Evolutionary conservation across 2,888 invertebrate species (phyloP).

Genomic region (Cosmorhoe ocellata): DNA sequence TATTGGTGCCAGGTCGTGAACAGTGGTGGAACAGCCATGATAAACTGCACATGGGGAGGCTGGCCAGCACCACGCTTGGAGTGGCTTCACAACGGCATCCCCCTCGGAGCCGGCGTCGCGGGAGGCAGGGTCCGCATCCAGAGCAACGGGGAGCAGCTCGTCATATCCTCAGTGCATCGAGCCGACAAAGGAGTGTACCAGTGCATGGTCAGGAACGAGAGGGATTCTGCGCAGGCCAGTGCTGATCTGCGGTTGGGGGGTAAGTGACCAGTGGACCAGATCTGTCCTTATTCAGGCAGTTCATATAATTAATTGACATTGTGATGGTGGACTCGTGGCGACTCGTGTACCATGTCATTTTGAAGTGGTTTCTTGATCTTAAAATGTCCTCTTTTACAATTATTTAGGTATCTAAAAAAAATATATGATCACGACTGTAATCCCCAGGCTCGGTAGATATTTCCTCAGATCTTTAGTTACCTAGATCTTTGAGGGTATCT

Average conservation of each 20-base stretch:
- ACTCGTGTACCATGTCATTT: too few relatives aligned
- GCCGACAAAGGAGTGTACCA: conserved; percentile 95
- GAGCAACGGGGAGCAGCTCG: conserved; percentile 63
- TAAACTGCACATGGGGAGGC: conserved; percentile 93
- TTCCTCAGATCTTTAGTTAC: too few relatives aligned
- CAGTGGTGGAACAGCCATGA: conserved; percentile 90
- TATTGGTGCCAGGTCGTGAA: conserved; percentile 85
- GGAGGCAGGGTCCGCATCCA: conserved; percentile 64
- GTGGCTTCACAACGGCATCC: conserved; percentile 89
- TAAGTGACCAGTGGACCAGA: conserved; percentile 44
- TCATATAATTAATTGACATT: too few relatives aligned
- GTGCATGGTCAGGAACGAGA: conserved; percentile 90
- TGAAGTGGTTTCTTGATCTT: too few relatives aligned
- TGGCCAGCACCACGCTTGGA: conserved; percentile 87
- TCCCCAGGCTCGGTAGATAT: too few relatives aligned
- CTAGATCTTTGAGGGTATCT: too few relatives aligned
- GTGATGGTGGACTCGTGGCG: too few relatives aligned
- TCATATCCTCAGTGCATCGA: conserved; percentile 83
- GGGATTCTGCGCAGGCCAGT: conserved; percentile 90
- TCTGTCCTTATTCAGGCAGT: too few relatives aligned
- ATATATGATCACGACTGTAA: too few relatives aligned
- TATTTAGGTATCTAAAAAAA: too few relatives aligned
- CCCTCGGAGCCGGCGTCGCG: conserved; percentile 76
- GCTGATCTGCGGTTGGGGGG: conserved; percentile 91
- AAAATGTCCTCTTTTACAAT: too few relatives aligned